Percentiles rank a stretch among this genome's conserved stretches.
Evolutionary conservation across 64 coral and sea anemone genomes (phyloP).

Genomic region (Dendronephthya gigantea): DNA sequence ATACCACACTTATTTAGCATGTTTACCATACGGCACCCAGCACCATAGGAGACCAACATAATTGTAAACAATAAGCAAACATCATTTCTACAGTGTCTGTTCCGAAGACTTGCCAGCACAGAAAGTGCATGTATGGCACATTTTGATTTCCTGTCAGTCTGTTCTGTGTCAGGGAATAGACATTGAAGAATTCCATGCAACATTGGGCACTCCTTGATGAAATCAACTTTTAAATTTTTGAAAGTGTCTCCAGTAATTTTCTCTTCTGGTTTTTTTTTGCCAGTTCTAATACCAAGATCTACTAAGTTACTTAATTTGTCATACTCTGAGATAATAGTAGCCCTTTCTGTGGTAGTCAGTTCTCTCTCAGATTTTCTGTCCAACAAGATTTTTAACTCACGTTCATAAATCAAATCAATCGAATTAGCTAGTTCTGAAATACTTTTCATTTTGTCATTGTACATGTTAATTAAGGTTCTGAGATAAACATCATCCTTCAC

Average conservation of each 20-base stretch:
- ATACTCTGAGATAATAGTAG: slow-evolving; percentile 1
- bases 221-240: background rate
- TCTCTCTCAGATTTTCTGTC: background rate
- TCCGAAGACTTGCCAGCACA: slow-evolving; percentile 15
- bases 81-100: slow-evolving; percentile 15
- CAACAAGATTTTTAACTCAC: slow-evolving; percentile 19
- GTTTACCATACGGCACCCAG: slow-evolving; percentile 24
- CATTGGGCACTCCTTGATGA: slow-evolving; percentile 4
- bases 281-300: background rate
- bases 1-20: slow-evolving; percentile 20
- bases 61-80: slow-evolving; percentile 24
- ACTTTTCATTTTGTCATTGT: slow-evolving; percentile 11
- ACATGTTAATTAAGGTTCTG: background rate
- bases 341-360: background rate
- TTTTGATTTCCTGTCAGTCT: background rate
- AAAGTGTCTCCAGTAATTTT: background rate
- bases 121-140: slow-evolving; percentile 18
- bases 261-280: background rate
- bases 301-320: background rate
- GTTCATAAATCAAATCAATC: slow-evolving; percentile 27
- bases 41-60: slow-evolving; percentile 23
- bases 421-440: background rate
- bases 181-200: slow-evolving; percentile 14
- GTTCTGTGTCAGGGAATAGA: slow-evolving; percentile 3
- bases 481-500: background rate